phyloP scores from a whole-genome alignment of 2,888 invertebrate species.

The Eupithecia dodoneata region DNA sequence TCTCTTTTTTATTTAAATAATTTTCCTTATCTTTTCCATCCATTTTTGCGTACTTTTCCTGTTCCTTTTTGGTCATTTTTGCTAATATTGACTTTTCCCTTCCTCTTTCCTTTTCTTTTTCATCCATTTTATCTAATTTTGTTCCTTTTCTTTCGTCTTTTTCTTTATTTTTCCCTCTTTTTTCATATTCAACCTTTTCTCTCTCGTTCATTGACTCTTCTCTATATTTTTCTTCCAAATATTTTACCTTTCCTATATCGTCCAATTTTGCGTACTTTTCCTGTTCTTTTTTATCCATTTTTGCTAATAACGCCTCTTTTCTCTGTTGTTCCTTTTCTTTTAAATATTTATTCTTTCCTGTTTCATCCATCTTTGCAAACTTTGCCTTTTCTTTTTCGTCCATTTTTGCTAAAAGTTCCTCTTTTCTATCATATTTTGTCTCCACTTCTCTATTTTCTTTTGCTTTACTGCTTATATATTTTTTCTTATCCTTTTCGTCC shows the following conservation, averaged over 20 bases:
- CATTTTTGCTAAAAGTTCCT: not conserved
- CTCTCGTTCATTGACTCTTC: not conserved
- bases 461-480: too few species aligned
- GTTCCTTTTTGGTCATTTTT: constrained; percentile 1
- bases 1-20: not conserved
- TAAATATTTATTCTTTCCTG: not conserved
- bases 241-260: not conserved
- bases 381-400: not conserved
- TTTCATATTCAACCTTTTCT: not conserved
- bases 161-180: not conserved
- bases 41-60: not conserved
- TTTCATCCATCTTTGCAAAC: not conserved
- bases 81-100: not conserved
- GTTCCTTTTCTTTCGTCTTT: not conserved
- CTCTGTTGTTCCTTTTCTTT: not conserved
- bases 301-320: not conserved
- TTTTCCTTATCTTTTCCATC: not conserved
- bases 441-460: too few species aligned
- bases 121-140: not conserved
- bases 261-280: not conserved
- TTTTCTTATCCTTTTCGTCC: too few species aligned
- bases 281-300: not conserved
- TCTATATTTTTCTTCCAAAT: not conserved
- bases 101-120: constrained; percentile 1
- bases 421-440: not conserved